A percentile compares a stretch with the other conserved stretches of the same genome.
Evolutionary conservation across 2,888 invertebrate species (phyloP).

Genomic region (Diplazon laetatorius): DNA sequence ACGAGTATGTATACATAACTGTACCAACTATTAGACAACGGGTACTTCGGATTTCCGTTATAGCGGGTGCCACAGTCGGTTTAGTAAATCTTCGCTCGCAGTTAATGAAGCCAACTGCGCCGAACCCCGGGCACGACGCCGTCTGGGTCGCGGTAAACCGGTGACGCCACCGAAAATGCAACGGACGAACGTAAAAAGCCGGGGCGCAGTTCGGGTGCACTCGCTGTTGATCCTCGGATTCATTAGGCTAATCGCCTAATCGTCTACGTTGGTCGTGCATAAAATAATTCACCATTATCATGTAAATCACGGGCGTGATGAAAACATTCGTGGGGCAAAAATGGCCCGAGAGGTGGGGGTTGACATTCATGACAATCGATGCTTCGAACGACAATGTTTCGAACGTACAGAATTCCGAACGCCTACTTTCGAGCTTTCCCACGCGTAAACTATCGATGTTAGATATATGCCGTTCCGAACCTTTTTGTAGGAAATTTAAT

Average conservation of each 20-base stretch:
- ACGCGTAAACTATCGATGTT: no score
- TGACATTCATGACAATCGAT: no score
- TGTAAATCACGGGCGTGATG: background rate
- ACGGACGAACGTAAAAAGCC: conserved; percentile 44
- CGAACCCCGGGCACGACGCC: conserved; percentile 35
- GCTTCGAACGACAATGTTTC: no score
- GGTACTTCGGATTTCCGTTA: conserved; percentile 18
- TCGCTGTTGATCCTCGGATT: conserved; percentile 74
- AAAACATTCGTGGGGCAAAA: background rate
- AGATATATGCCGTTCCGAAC: no score
- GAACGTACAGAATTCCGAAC: no score
- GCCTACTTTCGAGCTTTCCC: no score
- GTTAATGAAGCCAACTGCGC: conserved; percentile 51
- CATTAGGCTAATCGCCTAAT: conserved; percentile 75
- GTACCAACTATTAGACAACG: conserved; percentile 61
- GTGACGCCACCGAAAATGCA: conserved; percentile 38
- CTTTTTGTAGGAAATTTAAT: no score
- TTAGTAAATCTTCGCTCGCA: conserved; percentile 58
- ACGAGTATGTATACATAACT: no score
- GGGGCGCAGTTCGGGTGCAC: conserved; percentile 13
- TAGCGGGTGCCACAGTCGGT: conserved; percentile 40
- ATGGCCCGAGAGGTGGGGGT: no score
- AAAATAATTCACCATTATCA: conserved; percentile 8
- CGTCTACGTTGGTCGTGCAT: background rate
- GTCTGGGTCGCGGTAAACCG: conserved; percentile 30